Conservation (phyloP, 2,113 vertebrate species). For the Rhinoptilus africanus region DNA sequence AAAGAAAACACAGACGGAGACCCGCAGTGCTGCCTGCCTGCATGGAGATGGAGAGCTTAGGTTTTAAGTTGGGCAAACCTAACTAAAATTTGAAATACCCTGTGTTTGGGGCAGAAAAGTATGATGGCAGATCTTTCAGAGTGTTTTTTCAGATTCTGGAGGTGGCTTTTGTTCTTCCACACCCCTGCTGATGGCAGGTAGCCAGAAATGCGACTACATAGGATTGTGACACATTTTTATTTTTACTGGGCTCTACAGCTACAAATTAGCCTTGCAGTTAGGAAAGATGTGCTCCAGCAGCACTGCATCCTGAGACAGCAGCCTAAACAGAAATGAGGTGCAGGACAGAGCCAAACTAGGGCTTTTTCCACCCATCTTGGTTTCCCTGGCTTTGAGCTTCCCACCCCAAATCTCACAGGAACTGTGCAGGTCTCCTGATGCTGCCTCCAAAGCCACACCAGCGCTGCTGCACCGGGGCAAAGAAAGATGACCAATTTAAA, state of each 20-base stretch:
- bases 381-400: background rate
- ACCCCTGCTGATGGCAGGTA: background rate
- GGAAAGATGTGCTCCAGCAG: background rate
- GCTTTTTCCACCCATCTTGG: background rate
- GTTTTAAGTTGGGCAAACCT: background rate
- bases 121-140: rapidly evolving
- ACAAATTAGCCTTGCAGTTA: background rate
- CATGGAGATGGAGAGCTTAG: background rate
- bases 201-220: rapidly evolving
- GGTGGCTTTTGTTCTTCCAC: too few species aligned
- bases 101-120: background rate
- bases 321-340: background rate
- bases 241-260: background rate
- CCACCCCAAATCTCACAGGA: rapidly evolving
- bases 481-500: background rate
- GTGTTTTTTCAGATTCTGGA: background rate
- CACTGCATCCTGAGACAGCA: background rate
- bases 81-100: background rate
- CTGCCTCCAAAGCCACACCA: background rate
- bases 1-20: background rate
- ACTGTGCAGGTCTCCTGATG: rapidly evolving
- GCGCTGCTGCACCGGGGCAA: background rate
- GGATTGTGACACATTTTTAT: background rate
- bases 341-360: background rate
- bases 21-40: background rate